phyloP scores from a whole-genome alignment of 1,140 invertebrate genomes.

The Drosophila orena region DNA sequence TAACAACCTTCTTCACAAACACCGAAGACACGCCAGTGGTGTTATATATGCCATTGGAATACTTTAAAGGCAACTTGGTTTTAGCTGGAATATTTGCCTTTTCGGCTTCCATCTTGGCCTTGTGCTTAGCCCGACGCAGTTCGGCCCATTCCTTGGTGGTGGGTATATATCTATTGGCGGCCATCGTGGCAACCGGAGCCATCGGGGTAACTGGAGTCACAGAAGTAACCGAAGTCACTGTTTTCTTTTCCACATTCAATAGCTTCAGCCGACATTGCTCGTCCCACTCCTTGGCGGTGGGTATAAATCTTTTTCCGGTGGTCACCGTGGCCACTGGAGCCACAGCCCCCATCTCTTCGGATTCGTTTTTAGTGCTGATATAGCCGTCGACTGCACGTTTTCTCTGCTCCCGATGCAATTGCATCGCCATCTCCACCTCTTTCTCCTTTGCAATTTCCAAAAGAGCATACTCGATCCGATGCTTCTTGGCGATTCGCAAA shows the following conservation, averaged over 20 bases:
- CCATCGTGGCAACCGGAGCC: neutral
- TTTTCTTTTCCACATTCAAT: too few relatives aligned
- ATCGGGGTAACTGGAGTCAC: too few relatives aligned
- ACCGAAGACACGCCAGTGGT: neutral
- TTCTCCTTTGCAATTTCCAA: conserved; percentile 42
- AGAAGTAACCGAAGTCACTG: too few relatives aligned
- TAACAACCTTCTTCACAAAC: neutral
- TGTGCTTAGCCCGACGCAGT: conserved; percentile 24
- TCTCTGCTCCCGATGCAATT: neutral
- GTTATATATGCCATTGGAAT: neutral
- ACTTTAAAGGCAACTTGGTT: neutral
- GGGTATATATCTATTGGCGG: conserved; percentile 54
- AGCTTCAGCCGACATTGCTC: conserved; percentile 27
- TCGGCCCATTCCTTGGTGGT: conserved; percentile 66
- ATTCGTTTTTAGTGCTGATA: neutral
- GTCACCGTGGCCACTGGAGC: neutral
- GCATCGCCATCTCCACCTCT: too few relatives aligned
- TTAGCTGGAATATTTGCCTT: neutral
- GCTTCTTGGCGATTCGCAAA: conserved; percentile 34
- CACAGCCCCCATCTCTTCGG: too few relatives aligned
- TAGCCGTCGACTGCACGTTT: too few relatives aligned
- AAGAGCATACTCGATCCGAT: conserved; percentile 58
- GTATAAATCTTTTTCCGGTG: conserved; percentile 48
- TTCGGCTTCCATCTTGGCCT: neutral
- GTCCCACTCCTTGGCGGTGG: conserved; percentile 65